A percentile compares a stretch with the other conserved stretches of the same genome.
These are phyloP conservation scores for Lasioglossum leucozonium DNA, from an alignment of 2,888 invertebrate species.

Conservation along the genomic window DNA sequence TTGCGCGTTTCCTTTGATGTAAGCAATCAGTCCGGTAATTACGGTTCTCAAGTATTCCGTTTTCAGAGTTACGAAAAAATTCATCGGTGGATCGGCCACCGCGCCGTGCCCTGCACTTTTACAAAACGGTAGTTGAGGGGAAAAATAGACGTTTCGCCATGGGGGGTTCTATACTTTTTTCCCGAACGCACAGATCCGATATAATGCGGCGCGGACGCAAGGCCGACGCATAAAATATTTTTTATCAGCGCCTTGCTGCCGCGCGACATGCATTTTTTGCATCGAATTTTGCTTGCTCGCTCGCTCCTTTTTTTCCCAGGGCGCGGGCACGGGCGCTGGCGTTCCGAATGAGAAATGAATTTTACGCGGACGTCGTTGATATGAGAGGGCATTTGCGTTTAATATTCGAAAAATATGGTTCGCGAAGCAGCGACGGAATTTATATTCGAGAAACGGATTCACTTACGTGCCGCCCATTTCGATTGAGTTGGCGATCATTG, in stretches of 20 bases:
- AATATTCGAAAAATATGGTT: conserved; percentile 45
- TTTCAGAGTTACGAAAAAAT: background rate
- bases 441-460: conserved; percentile 7
- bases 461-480: background rate
- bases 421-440: conserved; percentile 20
- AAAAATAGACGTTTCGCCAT: background rate
- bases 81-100: too few relatives aligned
- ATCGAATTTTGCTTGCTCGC: conserved; percentile 15
- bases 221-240: conserved; percentile 31
- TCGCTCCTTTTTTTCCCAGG: background rate
- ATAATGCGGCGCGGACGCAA: background rate
- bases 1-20: background rate
- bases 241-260: conserved; percentile 27
- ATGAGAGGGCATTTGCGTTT: conserved; percentile 34
- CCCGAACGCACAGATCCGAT: conserved; percentile 20
- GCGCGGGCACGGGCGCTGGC: background rate
- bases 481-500: conserved; percentile 14
- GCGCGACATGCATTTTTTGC: conserved; percentile 16
- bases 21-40: background rate
- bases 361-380: conserved; percentile 25
- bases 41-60: background rate
- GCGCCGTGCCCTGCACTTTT: background rate
- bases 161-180: background rate
- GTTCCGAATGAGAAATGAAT: conserved; percentile 27
- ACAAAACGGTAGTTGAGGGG: background rate